Percentiles rank a stretch among this genome's conserved stretches.
Conservation (phyloP, 2,888 invertebrate species). For the Panorpa germanica region DNA sequence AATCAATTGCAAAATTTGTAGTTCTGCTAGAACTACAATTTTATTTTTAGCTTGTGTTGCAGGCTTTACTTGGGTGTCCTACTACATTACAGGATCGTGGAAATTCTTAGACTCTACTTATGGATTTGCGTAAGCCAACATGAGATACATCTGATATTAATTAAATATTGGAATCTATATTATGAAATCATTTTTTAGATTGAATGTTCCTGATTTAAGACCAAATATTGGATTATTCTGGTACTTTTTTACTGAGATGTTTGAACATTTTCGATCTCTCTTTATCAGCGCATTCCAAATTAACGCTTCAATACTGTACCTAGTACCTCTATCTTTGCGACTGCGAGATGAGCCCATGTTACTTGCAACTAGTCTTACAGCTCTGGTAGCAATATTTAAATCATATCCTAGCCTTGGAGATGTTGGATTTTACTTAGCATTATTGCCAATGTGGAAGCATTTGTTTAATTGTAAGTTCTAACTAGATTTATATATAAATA, state of each 20-base stretch:
- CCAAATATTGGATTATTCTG: conserved; percentile 97
- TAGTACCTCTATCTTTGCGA: conserved; percentile 68
- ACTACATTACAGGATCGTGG: conserved; percentile 40
- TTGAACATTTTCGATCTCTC: conserved; percentile 90
- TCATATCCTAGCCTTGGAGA: conserved; percentile 96
- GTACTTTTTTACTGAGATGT: conserved; percentile 99
- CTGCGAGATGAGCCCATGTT: conserved; percentile 64
- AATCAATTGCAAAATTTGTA: conserved; percentile 28
- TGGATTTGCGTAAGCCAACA: conserved; percentile 61
- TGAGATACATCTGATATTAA: background rate
- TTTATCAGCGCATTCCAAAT: conserved; percentile 96
- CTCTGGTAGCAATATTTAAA: conserved; percentile 80
- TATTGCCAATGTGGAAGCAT: conserved; percentile 84
- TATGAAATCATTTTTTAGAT: conserved; percentile 26
- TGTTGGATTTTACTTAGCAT: conserved; percentile 75
- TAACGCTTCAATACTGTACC: conserved; percentile 79
- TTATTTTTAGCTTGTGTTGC: conserved; percentile 33
- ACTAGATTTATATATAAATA: conserved; percentile 8
- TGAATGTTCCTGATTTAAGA: conserved; percentile 80
- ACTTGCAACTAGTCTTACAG: conserved; percentile 57
- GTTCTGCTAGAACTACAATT: conserved; percentile 28
- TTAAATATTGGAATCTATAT: conserved; percentile 1
- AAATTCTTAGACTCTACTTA: conserved; percentile 51
- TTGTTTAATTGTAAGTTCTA: conserved; percentile 60
- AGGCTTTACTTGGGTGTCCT: conserved; percentile 38